A percentile compares a stretch with the other conserved stretches of the same genome.
phyloP scores from a whole-genome alignment of 2,113 vertebrate species.

The Sander lucioperca region DNA sequence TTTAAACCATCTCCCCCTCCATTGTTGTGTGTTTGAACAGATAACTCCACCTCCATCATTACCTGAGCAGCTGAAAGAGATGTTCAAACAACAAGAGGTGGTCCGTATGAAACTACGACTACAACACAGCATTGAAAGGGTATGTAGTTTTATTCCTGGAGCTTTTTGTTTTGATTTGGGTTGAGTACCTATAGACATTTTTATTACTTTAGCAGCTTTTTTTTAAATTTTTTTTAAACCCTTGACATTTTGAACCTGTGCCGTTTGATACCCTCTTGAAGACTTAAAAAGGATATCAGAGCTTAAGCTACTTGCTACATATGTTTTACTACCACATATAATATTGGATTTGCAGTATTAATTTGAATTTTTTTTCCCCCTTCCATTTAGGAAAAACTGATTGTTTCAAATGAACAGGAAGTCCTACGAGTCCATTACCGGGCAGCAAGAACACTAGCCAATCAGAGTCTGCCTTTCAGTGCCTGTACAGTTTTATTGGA shows the following conservation, averaged over 20 bases:
- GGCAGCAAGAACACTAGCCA: conserved; percentile 96
- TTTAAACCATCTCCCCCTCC: not conserved
- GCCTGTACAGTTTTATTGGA: conserved; percentile 97
- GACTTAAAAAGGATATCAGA: not conserved
- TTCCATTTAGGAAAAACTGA: conserved; percentile 92
- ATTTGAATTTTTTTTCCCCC: conserved; percentile 11
- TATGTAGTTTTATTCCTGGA: conserved; percentile 58
- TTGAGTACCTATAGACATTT: not conserved
- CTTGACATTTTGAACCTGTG: not conserved
- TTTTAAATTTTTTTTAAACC: not conserved
- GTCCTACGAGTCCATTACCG: conserved; percentile 97
- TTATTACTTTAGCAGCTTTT: not conserved
- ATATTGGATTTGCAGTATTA: not conserved
- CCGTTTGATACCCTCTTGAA: not conserved
- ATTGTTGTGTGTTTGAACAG: conserved; percentile 76
- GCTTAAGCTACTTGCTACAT: not conserved
- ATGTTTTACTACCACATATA: not conserved
- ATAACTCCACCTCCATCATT: conserved; percentile 98
- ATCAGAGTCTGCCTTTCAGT: conserved; percentile 97
- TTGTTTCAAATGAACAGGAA: conserved; percentile 98
- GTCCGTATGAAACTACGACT: conserved; percentile 97
- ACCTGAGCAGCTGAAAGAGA: conserved; percentile 95
- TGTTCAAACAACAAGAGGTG: conserved; percentile 98
- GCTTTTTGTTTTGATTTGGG: not conserved
- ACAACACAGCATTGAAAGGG: conserved; percentile 98